A percentile compares a stretch with the other conserved stretches of the same genome.
Evolutionary conservation across 92 coral and sea anemone species (phyloP).

Genomic region (Epizoanthus fatuus): DNA sequence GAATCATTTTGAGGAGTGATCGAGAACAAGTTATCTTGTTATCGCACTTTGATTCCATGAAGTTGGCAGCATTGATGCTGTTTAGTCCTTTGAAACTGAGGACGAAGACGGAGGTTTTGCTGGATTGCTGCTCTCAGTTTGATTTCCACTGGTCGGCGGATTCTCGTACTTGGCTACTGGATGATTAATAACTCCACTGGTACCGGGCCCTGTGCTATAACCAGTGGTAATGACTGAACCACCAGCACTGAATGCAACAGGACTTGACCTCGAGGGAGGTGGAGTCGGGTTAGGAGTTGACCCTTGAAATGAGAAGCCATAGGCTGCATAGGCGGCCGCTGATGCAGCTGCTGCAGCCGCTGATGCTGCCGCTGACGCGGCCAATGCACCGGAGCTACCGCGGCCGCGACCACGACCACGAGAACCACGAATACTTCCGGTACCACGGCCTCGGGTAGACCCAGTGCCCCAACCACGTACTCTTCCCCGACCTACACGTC

Average conservation of each 20-base stretch:
- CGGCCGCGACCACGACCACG: conserved; percentile 97
- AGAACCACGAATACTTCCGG: conserved; percentile 83
- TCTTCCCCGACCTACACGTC: conserved; percentile 88
- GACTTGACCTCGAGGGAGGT: conserved; percentile 95
- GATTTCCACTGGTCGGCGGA: conserved; percentile 44
- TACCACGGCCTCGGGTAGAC: conserved; percentile 80
- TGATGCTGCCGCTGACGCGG: conserved; percentile 99
- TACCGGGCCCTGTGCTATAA: conserved; percentile 49
- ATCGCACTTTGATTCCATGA: neutral
- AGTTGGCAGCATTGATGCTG: neutral
- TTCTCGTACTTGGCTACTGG: conserved; percentile 92
- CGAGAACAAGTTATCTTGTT: neutral
- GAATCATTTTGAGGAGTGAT: too few species aligned
- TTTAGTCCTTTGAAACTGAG: conserved; percentile 12
- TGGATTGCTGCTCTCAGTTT: conserved; percentile 10
- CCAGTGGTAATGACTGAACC: conserved; percentile 58
- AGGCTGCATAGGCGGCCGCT: conserved; percentile 98
- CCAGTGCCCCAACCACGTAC: conserved; percentile 82
- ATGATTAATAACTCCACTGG: conserved; percentile 74
- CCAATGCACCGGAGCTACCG: conserved; percentile 96
- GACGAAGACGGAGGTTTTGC: conserved; percentile 4
- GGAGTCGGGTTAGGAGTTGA: conserved; percentile 88
- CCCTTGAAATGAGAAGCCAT: conserved; percentile 98
- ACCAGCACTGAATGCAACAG: conserved; percentile 97
- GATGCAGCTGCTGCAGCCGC: conserved; percentile 99